phyloP scores from a whole-genome alignment of 2,888 invertebrate genomes.

The Ethmia dodecea region DNA sequence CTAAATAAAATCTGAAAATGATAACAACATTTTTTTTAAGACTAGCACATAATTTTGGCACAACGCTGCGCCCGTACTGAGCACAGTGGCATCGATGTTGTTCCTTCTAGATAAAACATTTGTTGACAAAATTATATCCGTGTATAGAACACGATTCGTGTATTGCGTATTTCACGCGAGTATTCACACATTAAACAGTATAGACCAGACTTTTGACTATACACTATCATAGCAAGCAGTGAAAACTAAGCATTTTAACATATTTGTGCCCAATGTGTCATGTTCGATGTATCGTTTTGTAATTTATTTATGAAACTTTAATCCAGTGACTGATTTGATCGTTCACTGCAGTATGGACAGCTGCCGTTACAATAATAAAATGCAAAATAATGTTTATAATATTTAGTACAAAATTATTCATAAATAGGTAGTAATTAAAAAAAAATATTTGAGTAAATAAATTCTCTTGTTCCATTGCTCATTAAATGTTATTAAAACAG shows the following conservation, averaged over 20 bases:
- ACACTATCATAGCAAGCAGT: constrained; percentile 45
- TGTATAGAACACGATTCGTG: constrained; percentile 30
- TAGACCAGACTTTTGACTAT: neutral
- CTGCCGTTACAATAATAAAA: constrained; percentile 73
- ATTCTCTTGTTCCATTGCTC: constrained; percentile 77
- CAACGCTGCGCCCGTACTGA: constrained; percentile 61
- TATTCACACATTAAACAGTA: constrained; percentile 39
- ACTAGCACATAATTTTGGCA: constrained; percentile 78
- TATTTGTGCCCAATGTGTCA: constrained; percentile 77
- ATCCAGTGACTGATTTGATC: constrained; percentile 55
- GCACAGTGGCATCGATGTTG: constrained; percentile 70
- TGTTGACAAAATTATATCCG: constrained; percentile 8
- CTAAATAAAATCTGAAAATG: constrained; percentile 77
- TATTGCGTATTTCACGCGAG: constrained; percentile 46
- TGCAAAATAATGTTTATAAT: constrained; percentile 66
- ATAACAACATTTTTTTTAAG: constrained; percentile 74
- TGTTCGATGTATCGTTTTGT: constrained; percentile 75
- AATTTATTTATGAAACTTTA: constrained; percentile 68
- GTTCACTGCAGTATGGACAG: constrained; percentile 64
- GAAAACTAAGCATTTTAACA: constrained; percentile 55
- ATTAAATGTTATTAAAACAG: constrained; percentile 66
- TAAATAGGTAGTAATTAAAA: constrained; percentile 68
- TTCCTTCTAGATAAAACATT: constrained; percentile 38
- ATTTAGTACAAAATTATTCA: constrained; percentile 64
- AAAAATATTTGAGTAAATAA: constrained; percentile 76